Evolutionary conservation across 2,888 invertebrate species (phyloP), one percentile per base, ranked within the genome.

Genomic region (Chouioia cunea): DNA sequence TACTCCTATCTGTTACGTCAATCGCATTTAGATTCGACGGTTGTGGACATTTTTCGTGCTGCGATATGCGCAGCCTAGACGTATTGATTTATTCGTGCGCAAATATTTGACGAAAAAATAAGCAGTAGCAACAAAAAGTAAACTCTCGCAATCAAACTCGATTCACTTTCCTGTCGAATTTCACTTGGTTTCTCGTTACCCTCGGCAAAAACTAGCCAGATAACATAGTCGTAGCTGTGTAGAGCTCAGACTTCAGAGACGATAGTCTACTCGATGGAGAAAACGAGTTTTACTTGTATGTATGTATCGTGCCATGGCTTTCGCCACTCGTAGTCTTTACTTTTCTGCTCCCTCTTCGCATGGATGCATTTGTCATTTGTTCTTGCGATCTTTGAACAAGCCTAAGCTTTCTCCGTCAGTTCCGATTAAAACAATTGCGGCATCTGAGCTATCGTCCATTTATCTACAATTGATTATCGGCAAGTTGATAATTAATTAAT

Each of bases 281-380:
- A 68, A 68, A 68, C 68, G 54, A 50, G 60, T 54, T 54, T 18
- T 6, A 6, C 59, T 27, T 22, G 47, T 56, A 23, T 16, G 46
- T 20, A 16, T 20, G 46, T 46, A 46, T 22, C 12, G 64, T 54
- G 56, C 27, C 27, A 6, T 27, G 27, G 27, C 27, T 27, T 27
- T 27, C 36, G 47, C 48, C 48, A 65, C 47, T 57, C 44, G 12
- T 10, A 27, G 27, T 27, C 27, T 27, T 27, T 27, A 27, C 27
- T 27, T 27, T 6, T 2, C 6, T 27, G 16, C 43, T 36, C 47
- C 12, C 18, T 56, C 16, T 60, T 54, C 56, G 62, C 56, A 56
- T 47, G 43, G 54, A 56, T 62, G 54, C 68, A 56, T 62, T 68
- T 46, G 62, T 68, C 62, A 50, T 68, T 63, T 50, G 18, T 56